phyloP scores from a whole-genome alignment of 92 coral and sea anemone species.

The Virgularia gustaviana region DNA sequence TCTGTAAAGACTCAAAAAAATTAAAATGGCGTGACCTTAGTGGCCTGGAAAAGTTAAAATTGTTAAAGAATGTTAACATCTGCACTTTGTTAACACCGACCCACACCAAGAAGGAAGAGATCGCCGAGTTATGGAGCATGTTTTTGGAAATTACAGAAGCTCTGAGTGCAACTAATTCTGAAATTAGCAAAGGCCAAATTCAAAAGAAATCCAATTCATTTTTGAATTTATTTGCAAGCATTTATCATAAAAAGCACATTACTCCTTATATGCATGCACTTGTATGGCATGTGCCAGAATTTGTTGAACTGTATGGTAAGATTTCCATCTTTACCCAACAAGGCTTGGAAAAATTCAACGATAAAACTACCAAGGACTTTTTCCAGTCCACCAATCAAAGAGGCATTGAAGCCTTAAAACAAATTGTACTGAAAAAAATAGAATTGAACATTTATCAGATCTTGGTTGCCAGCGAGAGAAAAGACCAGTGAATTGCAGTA shows the following conservation, averaged over 20 bases:
- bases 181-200: slow-evolving; percentile 17
- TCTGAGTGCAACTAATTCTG: too few species aligned
- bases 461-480: slow-evolving; percentile 25
- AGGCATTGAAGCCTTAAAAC: slow-evolving; percentile 24
- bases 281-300: slow-evolving; percentile 29
- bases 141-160: neutral
- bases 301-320: slow-evolving; percentile 20
- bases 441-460: slow-evolving; percentile 28
- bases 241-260: slow-evolving; percentile 37
- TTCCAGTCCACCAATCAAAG: slow-evolving; percentile 37
- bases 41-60: slow-evolving; percentile 33
- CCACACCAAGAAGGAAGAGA: neutral
- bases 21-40: slow-evolving; percentile 38
- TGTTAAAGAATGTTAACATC: slow-evolving; percentile 29
- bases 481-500: slow-evolving; percentile 4
- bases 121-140: slow-evolving; percentile 2
- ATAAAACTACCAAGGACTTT: slow-evolving; percentile 33
- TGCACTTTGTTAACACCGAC: neutral
- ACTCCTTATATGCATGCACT: slow-evolving; percentile 37
- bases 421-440: slow-evolving; percentile 28
- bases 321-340: slow-evolving; percentile 31
- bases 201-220: slow-evolving; percentile 29
- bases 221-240: slow-evolving; percentile 14
- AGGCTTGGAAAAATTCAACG: slow-evolving; percentile 19
- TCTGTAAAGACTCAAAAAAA: slow-evolving; percentile 37